Base-by-base conservation (phyloP, 2,113 vertebrate genomes). In the Indicator indicator region DNA sequence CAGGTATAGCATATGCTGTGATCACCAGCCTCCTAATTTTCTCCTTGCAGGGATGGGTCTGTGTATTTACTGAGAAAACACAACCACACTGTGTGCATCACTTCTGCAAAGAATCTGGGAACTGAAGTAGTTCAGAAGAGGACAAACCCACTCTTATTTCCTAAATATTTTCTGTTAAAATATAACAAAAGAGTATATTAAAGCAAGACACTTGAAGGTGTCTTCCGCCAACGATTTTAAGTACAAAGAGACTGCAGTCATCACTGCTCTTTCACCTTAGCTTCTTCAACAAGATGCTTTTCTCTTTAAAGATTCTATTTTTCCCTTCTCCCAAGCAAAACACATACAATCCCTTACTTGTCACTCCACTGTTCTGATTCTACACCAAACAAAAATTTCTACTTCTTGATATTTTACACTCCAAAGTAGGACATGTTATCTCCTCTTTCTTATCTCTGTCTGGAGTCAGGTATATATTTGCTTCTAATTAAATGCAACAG, bases 401-500 rank as follows among this genome's bases (percentile, higher is more conserved):
- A 33, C 79, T 91, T 95, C 63, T 81, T 86, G 72, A 52, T 78
- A 91, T 88, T 91, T 68, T 65, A 40, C 62, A 94, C 54, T 81
- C 70, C 21, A 64, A 95, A 95, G 85, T 94, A 92, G 75, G 89
- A 80, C 89, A 85, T 76, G 48, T 2, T 90, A 86, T 63, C 63
- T 93, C 86, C 84, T 67, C n/a, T 65, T 90, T 88, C 86, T 89
- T 94, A 93, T 89, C 82, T 96, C 42, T 88, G 38, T 91, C 88
- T 93, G 69, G 54, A 94, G 91, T 86, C 91, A 93, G 76, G 79
- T 95, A 86, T 83, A 7, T 86, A 91, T 93, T 91, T 91, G 44
- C 56, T 94, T 80, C 84, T 94, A 95, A 96, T 95, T 91, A 93
- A 95, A 89, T 65, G 62, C 62, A 93, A 20, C 70, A 88, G 32